Evolutionary conservation across 2,888 invertebrate genomes (phyloP).

Genomic region (Chalcis sispes): DNA sequence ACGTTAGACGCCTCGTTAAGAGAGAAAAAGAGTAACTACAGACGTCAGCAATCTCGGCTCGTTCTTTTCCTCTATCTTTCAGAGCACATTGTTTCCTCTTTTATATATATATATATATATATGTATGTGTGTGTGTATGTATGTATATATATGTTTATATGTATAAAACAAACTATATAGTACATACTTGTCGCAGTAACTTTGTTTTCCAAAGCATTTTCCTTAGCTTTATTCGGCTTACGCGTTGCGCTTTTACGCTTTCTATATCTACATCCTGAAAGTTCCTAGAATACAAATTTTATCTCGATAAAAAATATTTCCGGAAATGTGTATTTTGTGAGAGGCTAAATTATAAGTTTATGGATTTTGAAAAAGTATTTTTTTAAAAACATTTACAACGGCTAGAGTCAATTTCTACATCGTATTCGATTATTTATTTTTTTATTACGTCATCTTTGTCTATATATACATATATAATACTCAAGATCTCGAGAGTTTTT

Average conservation of each 20-base stretch:
- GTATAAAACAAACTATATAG: no score
- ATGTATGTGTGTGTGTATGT: no score
- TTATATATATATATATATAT: conserved; percentile 11
- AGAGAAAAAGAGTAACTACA: conserved; percentile 18
- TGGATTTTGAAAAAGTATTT: no score
- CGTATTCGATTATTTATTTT: no score
- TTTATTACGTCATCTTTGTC: no score
- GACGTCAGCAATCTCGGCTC: conserved; percentile 47
- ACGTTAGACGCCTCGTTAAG: conserved; percentile 42
- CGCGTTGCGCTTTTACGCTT: neutral
- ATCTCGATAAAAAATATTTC: conserved; percentile 4
- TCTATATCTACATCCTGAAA: neutral
- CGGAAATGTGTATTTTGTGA: neutral
- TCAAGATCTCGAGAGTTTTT: no score
- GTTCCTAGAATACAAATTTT: neutral
- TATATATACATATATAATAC: no score
- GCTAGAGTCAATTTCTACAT: no score
- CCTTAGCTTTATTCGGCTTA: neutral
- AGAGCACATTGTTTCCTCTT: conserved; percentile 27
- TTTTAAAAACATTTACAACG: no score
- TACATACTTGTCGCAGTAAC: no score
- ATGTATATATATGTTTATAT: no score
- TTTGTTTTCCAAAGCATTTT: conserved; percentile 30
- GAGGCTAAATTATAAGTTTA: neutral
- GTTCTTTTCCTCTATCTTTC: conserved; percentile 17